phyloP scores from a whole-genome alignment of 2,888 invertebrate species.

The Adineta ricciae region DNA sequence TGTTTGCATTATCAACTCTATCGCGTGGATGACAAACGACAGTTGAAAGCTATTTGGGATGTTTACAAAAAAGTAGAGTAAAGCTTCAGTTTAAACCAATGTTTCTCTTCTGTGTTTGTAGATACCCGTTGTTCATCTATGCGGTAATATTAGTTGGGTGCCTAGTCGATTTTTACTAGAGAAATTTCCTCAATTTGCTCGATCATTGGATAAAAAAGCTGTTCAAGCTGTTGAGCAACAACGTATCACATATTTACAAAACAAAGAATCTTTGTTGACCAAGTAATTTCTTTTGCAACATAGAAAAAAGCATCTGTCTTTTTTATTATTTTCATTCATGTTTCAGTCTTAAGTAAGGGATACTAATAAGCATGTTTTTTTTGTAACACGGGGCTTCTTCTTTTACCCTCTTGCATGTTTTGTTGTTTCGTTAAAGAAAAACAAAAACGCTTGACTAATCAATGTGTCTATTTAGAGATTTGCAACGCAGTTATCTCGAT shows the following conservation, averaged over 20 bases:
- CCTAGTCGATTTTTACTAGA: conserved; percentile 69
- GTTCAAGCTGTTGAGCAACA: conserved; percentile 40
- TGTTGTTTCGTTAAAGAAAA: neutral
- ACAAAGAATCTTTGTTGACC: neutral
- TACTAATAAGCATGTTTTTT: neutral
- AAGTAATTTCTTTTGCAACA: neutral
- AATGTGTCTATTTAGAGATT: conserved; percentile 53
- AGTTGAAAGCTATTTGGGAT: conserved; percentile 64
- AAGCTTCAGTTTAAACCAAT: neutral
- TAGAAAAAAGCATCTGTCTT: neutral
- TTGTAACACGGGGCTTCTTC: neutral
- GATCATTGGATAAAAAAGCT: conserved; percentile 53
- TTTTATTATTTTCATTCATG: neutral
- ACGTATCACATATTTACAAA: conserved; percentile 8
- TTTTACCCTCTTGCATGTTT: neutral
- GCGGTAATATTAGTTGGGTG: conserved; percentile 72
- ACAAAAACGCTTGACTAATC: neutral
- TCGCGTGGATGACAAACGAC: conserved; percentile 66
- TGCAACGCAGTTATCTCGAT: conserved; percentile 53
- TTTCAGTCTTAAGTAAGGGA: neutral
- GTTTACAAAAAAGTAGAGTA: conserved; percentile 62
- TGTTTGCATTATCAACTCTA: conserved; percentile 55
- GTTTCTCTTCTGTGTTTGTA: conserved; percentile 41
- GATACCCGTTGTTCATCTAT: conserved; percentile 67
- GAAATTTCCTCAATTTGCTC: conserved; percentile 56